A percentile compares a stretch with the other conserved stretches of the same genome.
Conservation (phyloP, 2,888 invertebrate species). For the Poecilus cupreus region DNA sequence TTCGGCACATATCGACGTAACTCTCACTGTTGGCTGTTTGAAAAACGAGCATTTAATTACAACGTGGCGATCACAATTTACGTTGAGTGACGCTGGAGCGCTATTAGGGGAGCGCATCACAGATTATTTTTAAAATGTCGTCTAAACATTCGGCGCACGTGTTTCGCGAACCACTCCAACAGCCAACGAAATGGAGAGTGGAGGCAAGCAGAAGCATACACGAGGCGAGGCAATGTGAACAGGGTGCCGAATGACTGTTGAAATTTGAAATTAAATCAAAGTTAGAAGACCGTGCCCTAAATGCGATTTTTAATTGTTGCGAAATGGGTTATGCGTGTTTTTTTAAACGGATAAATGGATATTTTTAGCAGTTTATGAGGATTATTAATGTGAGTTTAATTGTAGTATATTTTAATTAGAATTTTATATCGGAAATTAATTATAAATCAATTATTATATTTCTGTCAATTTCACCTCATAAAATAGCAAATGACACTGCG, state of each 20-base stretch:
- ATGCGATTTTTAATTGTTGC: conserved; percentile 34
- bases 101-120: conserved; percentile 43
- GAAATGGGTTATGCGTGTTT: background rate
- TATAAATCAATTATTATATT: no score
- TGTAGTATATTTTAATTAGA: no score
- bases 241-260: background rate
- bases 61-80: conserved; percentile 53
- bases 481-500: no score
- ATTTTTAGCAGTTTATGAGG: background rate
- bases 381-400: no score
- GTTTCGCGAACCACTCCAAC: conserved; percentile 39
- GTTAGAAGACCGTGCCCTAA: background rate
- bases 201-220: background rate
- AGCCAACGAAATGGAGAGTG: no score
- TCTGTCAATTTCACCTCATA: no score
- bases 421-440: no score
- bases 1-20: background rate
- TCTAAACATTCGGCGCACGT: conserved; percentile 59
- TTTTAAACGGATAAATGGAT: background rate
- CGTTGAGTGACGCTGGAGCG: conserved; percentile 49
- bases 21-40: conserved; percentile 14
- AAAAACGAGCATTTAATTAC: conserved; percentile 60
- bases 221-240: background rate
- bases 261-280: conserved; percentile 15
- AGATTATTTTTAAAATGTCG: conserved; percentile 59